Evolutionary conservation across 37 sponge, comb jelly and placozoan genomes (phyloP), one percentile per base, ranked within the genome.

Genomic region (Mnemiopsis leidyi): DNA sequence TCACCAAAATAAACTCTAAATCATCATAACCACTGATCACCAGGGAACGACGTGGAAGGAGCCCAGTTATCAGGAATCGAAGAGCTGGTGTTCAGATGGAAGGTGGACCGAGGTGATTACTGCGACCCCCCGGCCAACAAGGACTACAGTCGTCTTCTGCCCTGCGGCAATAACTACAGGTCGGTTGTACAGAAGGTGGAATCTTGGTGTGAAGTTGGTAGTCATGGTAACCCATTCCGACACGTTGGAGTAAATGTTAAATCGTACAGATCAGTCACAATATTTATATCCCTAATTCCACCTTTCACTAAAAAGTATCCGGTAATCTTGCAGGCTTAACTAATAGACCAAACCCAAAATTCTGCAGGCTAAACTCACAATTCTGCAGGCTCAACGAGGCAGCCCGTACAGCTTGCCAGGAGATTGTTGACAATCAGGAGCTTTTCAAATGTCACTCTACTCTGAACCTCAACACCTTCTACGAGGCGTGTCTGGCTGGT

Each of bases 101-200:
- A 85, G 61, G 61, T 85, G 39, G 90, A 85, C 29, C 13, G 90
- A 33, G 90, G 90, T 0, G 35, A 40, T 13, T 40, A 85, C 30
- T 85, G 90, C 39, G 38, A 38, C 16, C 35, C 38, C 26, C 90
- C 90, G 0, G 26, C 29, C 3, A 26, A 77, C 32, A 13, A 16
- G 79, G 79, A 77, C 35, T 29, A 28, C 30, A 1, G 25, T 25
- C 38, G 90, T 16, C 31, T 28, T 32, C 61, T 85, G 28, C 90
- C 90, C 1, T 85, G 90, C n/a, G 90, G 90, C 23, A 85, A 85
- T 28, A 37, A 85, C 30, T 85, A 85, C 90, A 85, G 90, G 90
- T 85, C 5, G n/a, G n/a, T n/a, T n/a, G n/a, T n/a, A n/a, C n/a
- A n/a, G n/a, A n/a, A n/a, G n/a, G n/a, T n/a, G n/a, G n/a, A n/a